These are phyloP conservation scores for Limnephilus lunatus DNA, from an alignment of 2,888 invertebrate species.

Conservation along the genomic window DNA sequence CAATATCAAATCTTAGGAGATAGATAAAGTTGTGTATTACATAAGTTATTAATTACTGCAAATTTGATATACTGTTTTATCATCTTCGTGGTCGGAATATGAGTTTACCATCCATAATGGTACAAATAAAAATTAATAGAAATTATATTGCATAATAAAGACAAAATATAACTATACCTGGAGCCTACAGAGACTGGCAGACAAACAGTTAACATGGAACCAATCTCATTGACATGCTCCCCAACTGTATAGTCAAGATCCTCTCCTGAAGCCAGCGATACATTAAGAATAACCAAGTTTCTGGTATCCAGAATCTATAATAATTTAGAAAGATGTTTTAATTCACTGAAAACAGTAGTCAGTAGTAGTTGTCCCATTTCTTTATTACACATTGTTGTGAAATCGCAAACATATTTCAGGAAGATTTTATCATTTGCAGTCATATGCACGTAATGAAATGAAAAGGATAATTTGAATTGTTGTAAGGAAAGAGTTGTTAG, in stretches of 20 bases:
- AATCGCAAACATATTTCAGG: background rate
- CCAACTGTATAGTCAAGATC: constrained; percentile 79
- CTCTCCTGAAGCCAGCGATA: constrained; percentile 77
- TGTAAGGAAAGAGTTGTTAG: background rate
- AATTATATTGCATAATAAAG: background rate
- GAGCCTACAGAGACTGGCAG: constrained; percentile 75
- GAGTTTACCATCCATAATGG: background rate
- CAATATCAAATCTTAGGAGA: background rate
- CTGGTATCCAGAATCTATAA: constrained; percentile 86
- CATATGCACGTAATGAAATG: background rate
- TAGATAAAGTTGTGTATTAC: background rate
- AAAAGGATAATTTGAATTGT: background rate
- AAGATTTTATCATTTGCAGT: background rate
- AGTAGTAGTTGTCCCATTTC: background rate
- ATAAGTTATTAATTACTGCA: background rate
- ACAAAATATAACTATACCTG: constrained; percentile 68
- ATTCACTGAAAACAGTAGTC: background rate
- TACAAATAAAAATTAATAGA: background rate
- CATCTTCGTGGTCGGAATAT: background rate
- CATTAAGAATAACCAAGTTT: constrained; percentile 81
- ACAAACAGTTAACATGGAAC: constrained; percentile 85
- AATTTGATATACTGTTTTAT: background rate
- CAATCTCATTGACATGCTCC: constrained; percentile 82
- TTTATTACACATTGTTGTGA: background rate
- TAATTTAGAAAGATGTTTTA: constrained; percentile 72